Evolutionary conservation across 2,797 vertebrate species (phyloP), one percentile per base, ranked within the genome.

Genomic region (Lagothrix lagotricha): DNA sequence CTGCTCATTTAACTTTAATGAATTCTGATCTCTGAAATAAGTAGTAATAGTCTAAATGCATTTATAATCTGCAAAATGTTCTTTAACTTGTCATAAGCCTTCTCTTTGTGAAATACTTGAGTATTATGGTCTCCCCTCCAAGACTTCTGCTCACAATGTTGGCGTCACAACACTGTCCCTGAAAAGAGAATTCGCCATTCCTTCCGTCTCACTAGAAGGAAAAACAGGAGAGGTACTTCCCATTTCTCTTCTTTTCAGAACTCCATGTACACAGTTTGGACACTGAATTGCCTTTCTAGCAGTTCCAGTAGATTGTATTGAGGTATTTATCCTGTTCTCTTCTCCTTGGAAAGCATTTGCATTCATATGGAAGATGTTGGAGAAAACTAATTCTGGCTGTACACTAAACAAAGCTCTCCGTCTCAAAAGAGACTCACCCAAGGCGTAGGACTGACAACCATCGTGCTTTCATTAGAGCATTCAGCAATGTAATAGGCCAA

Each of bases 21-120:
- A 90, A 93, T 96, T 93, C 76, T 96, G 77, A 91, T 96, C 75
- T 96, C 64, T 89, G 89, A 67, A 93, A 96, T 79, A 93, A 96
- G 83, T 90, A 96, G 94, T 64, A 93, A 80, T 86, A 88, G 58
- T 81, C 58, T 58, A 58, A 84, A 48, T 96, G 67, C 81, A 73
- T 26, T 93, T 95, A 70, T 79, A 90, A 95, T 77, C 79, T 93
- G 8, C 52, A 91, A 90, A 82, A 81, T 17, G 52, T 75, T 93
- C 22, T 85, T 94, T 89, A 96, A 77, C 64, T 39, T 91, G 57
- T 88, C 50, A 0, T 20, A 79, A 90, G 22, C 26, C 17, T 94
- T 80, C 52, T 88, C 14, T 33, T 64, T 88, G 36, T 50, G 48
- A 96, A 72, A 67, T 46, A 57, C 30, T 88, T 33, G 58, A 61